Evolutionary conservation across 1,140 invertebrate genomes (phyloP), one percentile per base, ranked within the genome.

Genomic region (Sinonovacula constricta): DNA sequence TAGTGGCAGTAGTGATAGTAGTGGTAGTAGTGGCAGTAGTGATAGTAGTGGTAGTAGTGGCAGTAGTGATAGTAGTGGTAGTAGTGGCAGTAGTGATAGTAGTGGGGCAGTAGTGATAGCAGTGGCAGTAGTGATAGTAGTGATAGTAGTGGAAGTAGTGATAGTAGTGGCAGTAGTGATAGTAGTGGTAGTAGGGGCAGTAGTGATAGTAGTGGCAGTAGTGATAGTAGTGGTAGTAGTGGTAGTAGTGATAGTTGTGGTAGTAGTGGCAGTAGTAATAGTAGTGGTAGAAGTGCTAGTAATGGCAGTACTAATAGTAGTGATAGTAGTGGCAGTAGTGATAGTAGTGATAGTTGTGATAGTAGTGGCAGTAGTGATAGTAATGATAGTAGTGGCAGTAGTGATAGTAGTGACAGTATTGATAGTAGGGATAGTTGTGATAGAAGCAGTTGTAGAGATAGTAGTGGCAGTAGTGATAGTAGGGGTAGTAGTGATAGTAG

Each of bases 81-180:
- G 69, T 60, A 30, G 67, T 30, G 34, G 57, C n/a, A 62, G 69
- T 62, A 62, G 69, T 72, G 24, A 62, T n/a, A n/a, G n/a, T n/a
- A n/a, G n/a, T n/a, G n/a, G n/a, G n/a, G n/a, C n/a, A n/a, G n/a
- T n/a, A n/a, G 54, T 72, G 30, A 36, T 72, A 36, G 30, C 39
- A 62, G 69, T 72, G 36, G 69, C 1, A 62, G 70, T 63, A 66
- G 34, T 75, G 36, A 45, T 51, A 54, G 68, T 49, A 59, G 68
- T 60, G 33, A 54, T 60, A n/a, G n/a, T n/a, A n/a, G n/a, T n/a
- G n/a, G n/a, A n/a, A n/a, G n/a, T n/a, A n/a, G n/a, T n/a, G n/a
- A 60, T 10, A 69, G 66, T 14, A 54, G 66, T 53, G 28, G 66
- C 14, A 54, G 66, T 24, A 53, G 66, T 24, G 28, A 30, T 53